phyloP scores from a whole-genome alignment of 35 echinoderm and acorn worm species.

The Apostichopus californicus region DNA sequence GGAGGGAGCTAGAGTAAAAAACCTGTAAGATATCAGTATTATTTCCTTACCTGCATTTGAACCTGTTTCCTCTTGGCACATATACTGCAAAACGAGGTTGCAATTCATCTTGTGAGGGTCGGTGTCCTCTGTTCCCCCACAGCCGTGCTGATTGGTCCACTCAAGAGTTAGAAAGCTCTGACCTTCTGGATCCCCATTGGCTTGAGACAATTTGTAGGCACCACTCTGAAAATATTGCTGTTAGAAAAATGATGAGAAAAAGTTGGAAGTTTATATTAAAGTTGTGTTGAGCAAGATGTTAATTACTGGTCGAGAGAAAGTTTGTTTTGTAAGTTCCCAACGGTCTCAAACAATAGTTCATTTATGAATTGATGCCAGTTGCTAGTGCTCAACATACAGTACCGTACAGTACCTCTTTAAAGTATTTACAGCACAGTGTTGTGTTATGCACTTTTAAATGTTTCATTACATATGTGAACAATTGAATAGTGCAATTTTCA shows the following conservation, averaged over 20 bases:
- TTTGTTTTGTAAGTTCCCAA: no score
- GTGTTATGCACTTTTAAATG: no score
- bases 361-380: no score
- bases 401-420: no score
- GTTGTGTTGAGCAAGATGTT: no score
- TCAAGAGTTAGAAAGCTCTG: slow-evolving; percentile 75
- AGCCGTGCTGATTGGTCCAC: slow-evolving; percentile 99
- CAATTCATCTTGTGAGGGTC: slow-evolving; percentile 98
- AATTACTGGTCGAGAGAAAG: no score
- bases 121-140: slow-evolving; percentile 84
- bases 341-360: no score
- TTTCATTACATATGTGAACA: no score
- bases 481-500: no score
- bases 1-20: not conserved
- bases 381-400: no score
- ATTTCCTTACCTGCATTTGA: slow-evolving; percentile 58
- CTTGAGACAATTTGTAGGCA: slow-evolving; percentile 59
- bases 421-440: no score
- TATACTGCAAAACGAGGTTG: slow-evolving; percentile 93
- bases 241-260: slow-evolving; percentile 14
- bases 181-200: slow-evolving; percentile 57
- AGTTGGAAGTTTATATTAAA: not conserved
- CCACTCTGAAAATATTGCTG: slow-evolving; percentile 95
- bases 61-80: slow-evolving; percentile 92
- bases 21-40: not conserved